phyloP scores from a whole-genome alignment of 2,888 invertebrate species.

The Orgyia antiqua region DNA sequence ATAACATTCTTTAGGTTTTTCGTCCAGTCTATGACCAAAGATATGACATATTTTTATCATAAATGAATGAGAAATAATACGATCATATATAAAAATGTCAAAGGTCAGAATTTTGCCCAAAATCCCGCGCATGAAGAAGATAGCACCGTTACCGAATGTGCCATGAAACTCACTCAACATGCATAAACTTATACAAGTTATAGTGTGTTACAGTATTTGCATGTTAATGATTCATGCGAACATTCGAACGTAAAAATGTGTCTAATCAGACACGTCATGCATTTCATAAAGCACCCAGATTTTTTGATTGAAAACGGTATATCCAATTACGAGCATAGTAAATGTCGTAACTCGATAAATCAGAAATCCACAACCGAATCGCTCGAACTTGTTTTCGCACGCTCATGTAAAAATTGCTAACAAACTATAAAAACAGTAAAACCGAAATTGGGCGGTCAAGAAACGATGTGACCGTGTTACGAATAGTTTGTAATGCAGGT shows the following conservation, averaged over 20 bases:
- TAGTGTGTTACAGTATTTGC: conserved; percentile 26
- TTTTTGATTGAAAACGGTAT: conserved; percentile 40
- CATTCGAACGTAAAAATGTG: conserved; percentile 7
- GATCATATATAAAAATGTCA: no score
- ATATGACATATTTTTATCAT: no score
- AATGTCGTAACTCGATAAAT: conserved; percentile 37
- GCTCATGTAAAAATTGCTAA: conserved; percentile 47
- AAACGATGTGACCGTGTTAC: conserved; percentile 74
- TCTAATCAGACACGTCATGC: conserved; percentile 33
- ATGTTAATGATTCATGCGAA: conserved; percentile 27
- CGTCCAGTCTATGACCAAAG: no score
- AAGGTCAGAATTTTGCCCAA: no score
- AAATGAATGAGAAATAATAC: no score
- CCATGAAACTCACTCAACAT: neutral
- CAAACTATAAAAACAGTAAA: conserved; percentile 49
- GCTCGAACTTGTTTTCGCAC: conserved; percentile 51
- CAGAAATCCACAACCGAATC: conserved; percentile 35
- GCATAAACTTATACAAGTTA: neutral
- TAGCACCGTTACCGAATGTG: no score
- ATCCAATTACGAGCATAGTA: conserved; percentile 41
- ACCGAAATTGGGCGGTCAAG: conserved; percentile 62
- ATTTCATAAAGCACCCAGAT: conserved; percentile 33
- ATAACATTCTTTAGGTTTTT: no score
- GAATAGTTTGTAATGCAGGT: conserved; percentile 59
- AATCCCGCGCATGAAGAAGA: no score